phyloP scores from a whole-genome alignment of 2,113 vertebrate species.

The Smithornis capensis region DNA sequence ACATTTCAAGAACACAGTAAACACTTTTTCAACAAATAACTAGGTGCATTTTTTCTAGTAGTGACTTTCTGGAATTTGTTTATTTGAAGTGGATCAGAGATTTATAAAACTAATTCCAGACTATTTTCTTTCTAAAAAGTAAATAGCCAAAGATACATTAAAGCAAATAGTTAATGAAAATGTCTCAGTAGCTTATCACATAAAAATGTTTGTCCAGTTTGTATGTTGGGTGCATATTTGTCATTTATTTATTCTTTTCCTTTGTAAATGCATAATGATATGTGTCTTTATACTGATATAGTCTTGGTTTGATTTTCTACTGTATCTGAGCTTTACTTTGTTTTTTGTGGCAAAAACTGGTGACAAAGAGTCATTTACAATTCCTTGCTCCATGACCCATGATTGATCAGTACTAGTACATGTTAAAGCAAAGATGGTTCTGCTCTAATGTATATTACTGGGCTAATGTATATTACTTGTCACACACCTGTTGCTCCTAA shows the following conservation, averaged over 20 bases:
- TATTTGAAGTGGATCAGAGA: not conserved
- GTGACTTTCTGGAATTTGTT: not conserved
- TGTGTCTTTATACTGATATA: not conserved
- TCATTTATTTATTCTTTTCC: not conserved
- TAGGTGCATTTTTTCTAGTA: not conserved
- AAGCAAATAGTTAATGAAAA: not conserved
- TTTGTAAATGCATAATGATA: not conserved
- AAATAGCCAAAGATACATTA: not conserved
- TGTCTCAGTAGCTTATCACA: not conserved
- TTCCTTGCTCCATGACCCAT: not conserved
- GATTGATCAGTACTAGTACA: not conserved
- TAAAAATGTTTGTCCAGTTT: not conserved
- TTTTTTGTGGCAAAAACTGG: not conserved
- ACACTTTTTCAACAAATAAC: not conserved
- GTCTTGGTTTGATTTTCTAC: not conserved
- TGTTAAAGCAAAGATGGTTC: not conserved
- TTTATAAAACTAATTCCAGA: not conserved
- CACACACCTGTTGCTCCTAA: not conserved
- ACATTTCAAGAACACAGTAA: not conserved
- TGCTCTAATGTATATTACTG: not conserved
- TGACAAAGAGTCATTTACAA: not conserved
- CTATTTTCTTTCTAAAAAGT: no score
- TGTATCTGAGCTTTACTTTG: not conserved
- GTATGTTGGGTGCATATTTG: rapidly evolving
- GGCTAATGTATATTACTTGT: not conserved